Evolutionary conservation across 2,797 vertebrate species (phyloP), one percentile per base, ranked within the genome.

Genomic region (Pempheris klunzingeri): DNA sequence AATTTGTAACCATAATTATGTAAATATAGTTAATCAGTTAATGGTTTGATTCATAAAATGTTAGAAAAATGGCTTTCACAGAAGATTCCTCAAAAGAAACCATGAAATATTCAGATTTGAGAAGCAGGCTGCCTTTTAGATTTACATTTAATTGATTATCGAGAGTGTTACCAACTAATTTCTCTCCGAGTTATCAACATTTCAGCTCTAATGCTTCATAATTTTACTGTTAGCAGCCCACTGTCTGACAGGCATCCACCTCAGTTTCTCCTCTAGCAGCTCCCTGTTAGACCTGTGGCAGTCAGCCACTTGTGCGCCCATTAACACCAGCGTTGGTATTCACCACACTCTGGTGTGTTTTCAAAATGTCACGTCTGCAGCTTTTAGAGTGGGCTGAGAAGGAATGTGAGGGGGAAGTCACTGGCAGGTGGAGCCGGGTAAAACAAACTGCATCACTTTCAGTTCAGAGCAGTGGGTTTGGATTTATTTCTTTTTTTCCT

Each of bases 361-460:
- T 26, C 26, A 39, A 44, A 74, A 69, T 73, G 50, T 68, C 81
- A 70, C 7, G 15, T 62, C 66, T 81, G 50, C 34, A 50, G 32
- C 57, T 28, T 49, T 60, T 8, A 60, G 43, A 12, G 26, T 52
- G 44, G 1, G 9, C 7, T 10, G 28, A 58, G 49, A n/a, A 2
- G 28, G 2, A 32, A 20, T 4, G 36, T 22, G 28, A 53, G 22
- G 46, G 1, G 8, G 15, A 30, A 34, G 6, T 17, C n/a, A n/a
- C n/a, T n/a, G n/a, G n/a, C n/a, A n/a, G n/a, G n/a, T n/a, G n/a
- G n/a, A n/a, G n/a, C n/a, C n/a, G n/a, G 55, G 38, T 47, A 17
- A 0, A 2, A 70, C 3, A 11, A 52, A 36, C 22, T 15, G 26
- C 58, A 20, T 14, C 58, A 18, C 2, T 44, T 36, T 30, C 32